phyloP scores from a whole-genome alignment of 2,113 vertebrate genomes.

The Perca schrenkii region DNA sequence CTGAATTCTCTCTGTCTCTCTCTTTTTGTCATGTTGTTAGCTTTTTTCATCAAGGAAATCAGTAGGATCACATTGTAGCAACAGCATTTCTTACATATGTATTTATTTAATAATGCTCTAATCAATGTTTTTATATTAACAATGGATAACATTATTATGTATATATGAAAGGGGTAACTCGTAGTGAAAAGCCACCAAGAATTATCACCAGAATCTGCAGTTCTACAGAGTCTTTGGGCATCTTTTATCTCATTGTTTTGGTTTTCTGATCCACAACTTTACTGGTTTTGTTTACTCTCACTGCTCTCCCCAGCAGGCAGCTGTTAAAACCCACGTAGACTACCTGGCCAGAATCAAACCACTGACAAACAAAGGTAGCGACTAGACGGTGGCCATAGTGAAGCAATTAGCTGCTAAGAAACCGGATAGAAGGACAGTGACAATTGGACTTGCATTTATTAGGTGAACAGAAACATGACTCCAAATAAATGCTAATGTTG shows the following conservation, averaged over 20 bases:
- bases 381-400: not conserved
- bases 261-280: not conserved
- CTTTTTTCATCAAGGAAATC: slow-evolving; percentile 25
- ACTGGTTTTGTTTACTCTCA: not conserved
- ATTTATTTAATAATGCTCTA: slow-evolving; percentile 21
- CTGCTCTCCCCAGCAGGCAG: not conserved
- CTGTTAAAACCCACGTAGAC: too few species aligned
- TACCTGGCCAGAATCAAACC: too few species aligned
- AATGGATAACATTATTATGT: not conserved
- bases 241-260: too few species aligned
- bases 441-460: too few species aligned
- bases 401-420: not conserved
- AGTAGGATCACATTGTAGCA: slow-evolving; percentile 17
- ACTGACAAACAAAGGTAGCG: too few species aligned
- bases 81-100: slow-evolving; percentile 14
- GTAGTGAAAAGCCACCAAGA: not conserved
- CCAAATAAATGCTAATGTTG: not conserved
- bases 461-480: not conserved
- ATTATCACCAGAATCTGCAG: not conserved
- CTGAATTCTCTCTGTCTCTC: not conserved
- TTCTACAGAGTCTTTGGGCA: too few species aligned
- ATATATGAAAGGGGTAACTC: not conserved
- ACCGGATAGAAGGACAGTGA: too few species aligned
- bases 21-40: slow-evolving; percentile 3
- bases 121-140: slow-evolving; percentile 16